Evolutionary conservation across 2,797 vertebrate species (phyloP).

Genomic region (Spinus olivaceus): DNA sequence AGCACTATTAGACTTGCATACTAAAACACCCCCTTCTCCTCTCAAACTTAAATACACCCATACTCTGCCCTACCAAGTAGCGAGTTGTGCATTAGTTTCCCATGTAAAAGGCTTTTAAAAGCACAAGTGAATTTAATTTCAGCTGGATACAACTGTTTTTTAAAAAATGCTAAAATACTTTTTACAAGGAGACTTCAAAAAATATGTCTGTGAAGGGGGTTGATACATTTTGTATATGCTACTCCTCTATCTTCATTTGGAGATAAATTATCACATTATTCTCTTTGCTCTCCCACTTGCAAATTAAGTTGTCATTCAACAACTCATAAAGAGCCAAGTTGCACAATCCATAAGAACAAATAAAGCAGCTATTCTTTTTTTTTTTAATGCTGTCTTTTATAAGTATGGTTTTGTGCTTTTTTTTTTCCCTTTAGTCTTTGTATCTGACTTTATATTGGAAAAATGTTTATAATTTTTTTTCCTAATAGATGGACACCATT

Average conservation of each 20-base stretch:
- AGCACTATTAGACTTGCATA: constrained; percentile 55
- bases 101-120: constrained; percentile 49
- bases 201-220: neutral
- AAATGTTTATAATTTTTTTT: neutral
- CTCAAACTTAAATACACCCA: neutral
- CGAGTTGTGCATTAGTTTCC: constrained; percentile 22
- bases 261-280: constrained; percentile 4
- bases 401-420: neutral
- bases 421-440: neutral
- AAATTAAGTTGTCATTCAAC: constrained; percentile 58
- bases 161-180: neutral
- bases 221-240: neutral
- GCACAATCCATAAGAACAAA: constrained; percentile 11
- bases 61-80: constrained; percentile 30
- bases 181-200: neutral
- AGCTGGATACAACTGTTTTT: neutral
- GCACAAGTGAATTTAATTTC: neutral
- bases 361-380: neutral
- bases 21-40: constrained; percentile 20
- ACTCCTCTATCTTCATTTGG: neutral
- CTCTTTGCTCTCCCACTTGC: constrained; percentile 31
- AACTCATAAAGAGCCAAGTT: neutral
- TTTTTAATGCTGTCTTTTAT: neutral
- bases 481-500: neutral
- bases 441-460: neutral